These are phyloP conservation scores for Oceanodroma leucorhoa DNA, from an alignment of 2,797 vertebrate genomes.

Conservation along the genomic window DNA sequence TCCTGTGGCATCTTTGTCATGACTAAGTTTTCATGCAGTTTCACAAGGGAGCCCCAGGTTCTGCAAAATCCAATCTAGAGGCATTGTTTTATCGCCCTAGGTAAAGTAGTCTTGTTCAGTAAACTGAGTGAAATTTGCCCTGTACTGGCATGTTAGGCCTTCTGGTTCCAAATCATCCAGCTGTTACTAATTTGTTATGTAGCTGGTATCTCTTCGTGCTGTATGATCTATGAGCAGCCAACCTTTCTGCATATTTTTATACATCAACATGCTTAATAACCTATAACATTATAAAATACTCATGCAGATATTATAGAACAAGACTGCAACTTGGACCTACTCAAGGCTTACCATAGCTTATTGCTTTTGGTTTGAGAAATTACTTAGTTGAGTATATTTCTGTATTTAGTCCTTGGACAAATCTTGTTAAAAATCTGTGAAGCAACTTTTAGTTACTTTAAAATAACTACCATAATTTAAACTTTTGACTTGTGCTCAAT, in stretches of 20 bases:
- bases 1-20: constrained; percentile 53
- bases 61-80: constrained; percentile 35
- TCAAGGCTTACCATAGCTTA: background rate
- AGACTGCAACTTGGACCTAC: background rate
- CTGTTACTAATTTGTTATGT: constrained; percentile 54
- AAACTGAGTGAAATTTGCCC: constrained; percentile 43
- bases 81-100: constrained; percentile 42
- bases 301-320: background rate
- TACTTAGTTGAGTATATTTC: background rate
- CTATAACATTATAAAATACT: background rate
- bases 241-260: background rate
- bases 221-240: background rate
- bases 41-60: constrained; percentile 18
- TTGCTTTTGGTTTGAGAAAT: background rate
- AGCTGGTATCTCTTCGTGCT: constrained; percentile 15
- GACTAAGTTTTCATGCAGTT: background rate
- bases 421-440: background rate
- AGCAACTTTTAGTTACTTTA: background rate
- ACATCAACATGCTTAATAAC: background rate
- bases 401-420: background rate
- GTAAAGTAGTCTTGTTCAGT: constrained; percentile 35
- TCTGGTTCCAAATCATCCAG: constrained; percentile 45
- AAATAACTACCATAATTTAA: background rate
- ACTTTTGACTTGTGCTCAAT: background rate
- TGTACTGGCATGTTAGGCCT: constrained; percentile 46